phyloP scores from a whole-genome alignment of 2,113 vertebrate genomes.

The Romanogobio albipinnatus region DNA sequence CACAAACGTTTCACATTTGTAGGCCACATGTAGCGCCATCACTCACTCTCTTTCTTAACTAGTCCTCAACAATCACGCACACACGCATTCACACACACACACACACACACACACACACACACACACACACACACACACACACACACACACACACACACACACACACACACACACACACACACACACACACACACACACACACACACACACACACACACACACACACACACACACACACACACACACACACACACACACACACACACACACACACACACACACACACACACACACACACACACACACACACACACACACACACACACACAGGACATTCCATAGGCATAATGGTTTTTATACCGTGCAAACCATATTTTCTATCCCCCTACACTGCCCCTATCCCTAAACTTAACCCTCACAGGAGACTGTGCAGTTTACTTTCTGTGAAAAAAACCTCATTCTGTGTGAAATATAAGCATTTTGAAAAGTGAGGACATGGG shows the following conservation, averaged over 20 bases:
- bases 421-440: too few relatives aligned
- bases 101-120: slow-evolving; percentile 15
- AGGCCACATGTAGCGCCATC: not conserved
- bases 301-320: slow-evolving; percentile 33
- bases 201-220: not conserved
- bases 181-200: slow-evolving; percentile 4
- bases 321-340: too few relatives aligned
- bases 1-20: not conserved
- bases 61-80: not conserved
- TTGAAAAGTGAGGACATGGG: too few relatives aligned
- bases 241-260: not conserved
- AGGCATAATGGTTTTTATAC: too few relatives aligned
- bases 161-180: not conserved
- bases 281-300: slow-evolving; percentile 12
- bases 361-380: too few relatives aligned
- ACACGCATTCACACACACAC: not conserved
- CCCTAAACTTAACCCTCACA: too few relatives aligned
- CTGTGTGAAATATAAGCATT: too few relatives aligned
- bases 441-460: too few relatives aligned
- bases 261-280: slow-evolving; percentile 30
- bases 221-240: slow-evolving; percentile 16
- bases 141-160: slow-evolving; percentile 21
- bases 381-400: too few relatives aligned
- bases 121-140: not conserved
- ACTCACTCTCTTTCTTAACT: not conserved